Evolutionary conservation across 2,888 invertebrate species (phyloP).

Genomic region (Leptinotarsa haldemani): DNA sequence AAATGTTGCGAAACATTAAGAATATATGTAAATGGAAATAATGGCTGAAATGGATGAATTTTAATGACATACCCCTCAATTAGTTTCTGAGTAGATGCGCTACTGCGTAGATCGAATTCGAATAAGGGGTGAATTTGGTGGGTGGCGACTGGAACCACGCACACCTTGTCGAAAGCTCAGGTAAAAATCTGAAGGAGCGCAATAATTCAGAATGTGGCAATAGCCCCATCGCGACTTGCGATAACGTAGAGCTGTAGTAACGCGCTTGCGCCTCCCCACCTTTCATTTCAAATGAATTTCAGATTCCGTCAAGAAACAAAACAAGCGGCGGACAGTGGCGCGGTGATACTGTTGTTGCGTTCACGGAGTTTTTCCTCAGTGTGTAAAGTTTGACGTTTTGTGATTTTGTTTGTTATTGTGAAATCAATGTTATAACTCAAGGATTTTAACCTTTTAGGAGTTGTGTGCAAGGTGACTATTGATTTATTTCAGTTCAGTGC

Average conservation of each 20-base stretch:
- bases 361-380: slow-evolving; percentile 41
- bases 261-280: slow-evolving; percentile 12
- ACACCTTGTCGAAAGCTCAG: slow-evolving; percentile 49
- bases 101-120: slow-evolving; percentile 7
- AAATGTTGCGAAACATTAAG: no score
- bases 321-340: slow-evolving; percentile 44
- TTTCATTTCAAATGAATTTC: slow-evolving; percentile 45
- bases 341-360: slow-evolving; percentile 48
- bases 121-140: slow-evolving; percentile 48
- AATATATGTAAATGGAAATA: no score
- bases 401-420: slow-evolving; percentile 39
- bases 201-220: slow-evolving; percentile 18
- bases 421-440: slow-evolving; percentile 39
- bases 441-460: slow-evolving; percentile 42
- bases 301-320: slow-evolving; percentile 36
- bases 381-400: slow-evolving; percentile 38
- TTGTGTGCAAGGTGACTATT: slow-evolving; percentile 43
- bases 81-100: neutral
- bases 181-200: slow-evolving; percentile 45
- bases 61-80: neutral
- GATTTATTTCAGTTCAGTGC: neutral
- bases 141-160: slow-evolving; percentile 56
- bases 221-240: slow-evolving; percentile 23
- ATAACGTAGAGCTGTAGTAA: neutral
- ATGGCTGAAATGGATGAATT: no score